Evolutionary conservation across 92 coral and sea anemone species (phyloP).

Genomic region (Epizoanthus rinbou): DNA sequence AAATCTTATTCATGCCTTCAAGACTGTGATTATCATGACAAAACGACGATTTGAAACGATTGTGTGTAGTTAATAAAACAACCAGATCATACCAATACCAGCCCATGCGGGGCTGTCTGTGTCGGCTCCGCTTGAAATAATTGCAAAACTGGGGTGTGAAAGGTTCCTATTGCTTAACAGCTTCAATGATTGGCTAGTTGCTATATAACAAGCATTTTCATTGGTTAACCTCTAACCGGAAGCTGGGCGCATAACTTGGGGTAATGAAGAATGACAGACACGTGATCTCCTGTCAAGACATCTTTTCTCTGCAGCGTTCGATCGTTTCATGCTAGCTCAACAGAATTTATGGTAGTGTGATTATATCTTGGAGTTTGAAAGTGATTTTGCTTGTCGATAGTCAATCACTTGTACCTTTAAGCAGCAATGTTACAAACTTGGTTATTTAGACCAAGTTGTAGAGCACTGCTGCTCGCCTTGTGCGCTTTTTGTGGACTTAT

Average conservation of each 20-base stretch:
- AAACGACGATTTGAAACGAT: slow-evolving; percentile 10
- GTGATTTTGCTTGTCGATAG: slow-evolving; percentile 7
- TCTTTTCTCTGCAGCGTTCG: slow-evolving; percentile 32
- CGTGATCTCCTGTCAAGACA: slow-evolving; percentile 46
- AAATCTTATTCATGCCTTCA: neutral
- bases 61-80: slow-evolving; percentile 1
- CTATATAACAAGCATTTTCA: slow-evolving; percentile 8
- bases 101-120: slow-evolving; percentile 2
- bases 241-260: slow-evolving; percentile 20
- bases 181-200: slow-evolving; percentile 8
- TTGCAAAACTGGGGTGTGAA: slow-evolving; percentile 26
- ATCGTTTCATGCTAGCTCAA: neutral
- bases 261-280: slow-evolving; percentile 48
- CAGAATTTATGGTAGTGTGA: neutral
- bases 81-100: neutral
- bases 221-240: slow-evolving; percentile 24
- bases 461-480: neutral
- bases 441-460: slow-evolving; percentile 9
- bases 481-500: slow-evolving; percentile 7
- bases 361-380: neutral
- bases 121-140: slow-evolving; percentile 36
- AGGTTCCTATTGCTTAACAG: slow-evolving; percentile 15
- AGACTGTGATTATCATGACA: slow-evolving; percentile 38
- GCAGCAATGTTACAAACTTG: neutral
- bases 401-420: neutral